These are phyloP conservation scores for Plodia interpunctella DNA, from an alignment of 1,140 invertebrate genomes.

Conservation along the genomic window DNA sequence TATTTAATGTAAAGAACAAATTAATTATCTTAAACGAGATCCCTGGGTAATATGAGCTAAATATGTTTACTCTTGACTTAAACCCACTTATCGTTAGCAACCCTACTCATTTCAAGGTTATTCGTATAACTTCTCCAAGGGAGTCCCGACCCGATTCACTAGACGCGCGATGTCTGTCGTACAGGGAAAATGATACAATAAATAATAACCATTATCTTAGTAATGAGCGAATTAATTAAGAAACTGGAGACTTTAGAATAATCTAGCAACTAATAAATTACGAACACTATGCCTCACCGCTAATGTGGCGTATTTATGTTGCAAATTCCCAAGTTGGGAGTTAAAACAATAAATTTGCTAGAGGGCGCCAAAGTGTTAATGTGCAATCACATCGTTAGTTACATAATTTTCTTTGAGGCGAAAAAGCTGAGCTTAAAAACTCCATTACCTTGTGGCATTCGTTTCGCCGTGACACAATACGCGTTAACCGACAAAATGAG, in stretches of 20 bases:
- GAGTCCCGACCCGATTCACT: slow-evolving; percentile 9
- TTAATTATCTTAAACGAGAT: slow-evolving; percentile 14
- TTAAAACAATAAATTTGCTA: slow-evolving; percentile 44
- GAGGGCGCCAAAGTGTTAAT: slow-evolving; percentile 44
- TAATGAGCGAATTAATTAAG: slow-evolving; percentile 22
- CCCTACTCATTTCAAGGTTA: slow-evolving; percentile 23
- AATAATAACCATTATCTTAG: slow-evolving; percentile 24
- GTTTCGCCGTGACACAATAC: slow-evolving; percentile 66
- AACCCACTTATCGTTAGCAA: slow-evolving; percentile 20
- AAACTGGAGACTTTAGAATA: slow-evolving; percentile 18
- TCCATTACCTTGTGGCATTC: slow-evolving; percentile 66
- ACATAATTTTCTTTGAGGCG: slow-evolving; percentile 60
- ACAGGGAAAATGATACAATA: slow-evolving; percentile 9
- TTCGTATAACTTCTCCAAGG: slow-evolving; percentile 18
- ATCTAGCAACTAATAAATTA: not conserved
- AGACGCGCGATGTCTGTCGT: not conserved
- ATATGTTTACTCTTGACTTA: slow-evolving; percentile 17
- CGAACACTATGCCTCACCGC: not conserved
- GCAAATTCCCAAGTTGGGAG: slow-evolving; percentile 35
- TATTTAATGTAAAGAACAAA: slow-evolving; percentile 15
- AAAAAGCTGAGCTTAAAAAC: slow-evolving; percentile 68
- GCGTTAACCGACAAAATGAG: slow-evolving; percentile 68
- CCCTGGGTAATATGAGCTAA: slow-evolving; percentile 15
- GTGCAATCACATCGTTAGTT: slow-evolving; percentile 55
- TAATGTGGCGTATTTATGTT: slow-evolving; percentile 23